Base-by-base conservation (phyloP, 2,888 invertebrate species). In the Coelogynopora nodosa region DNA sequence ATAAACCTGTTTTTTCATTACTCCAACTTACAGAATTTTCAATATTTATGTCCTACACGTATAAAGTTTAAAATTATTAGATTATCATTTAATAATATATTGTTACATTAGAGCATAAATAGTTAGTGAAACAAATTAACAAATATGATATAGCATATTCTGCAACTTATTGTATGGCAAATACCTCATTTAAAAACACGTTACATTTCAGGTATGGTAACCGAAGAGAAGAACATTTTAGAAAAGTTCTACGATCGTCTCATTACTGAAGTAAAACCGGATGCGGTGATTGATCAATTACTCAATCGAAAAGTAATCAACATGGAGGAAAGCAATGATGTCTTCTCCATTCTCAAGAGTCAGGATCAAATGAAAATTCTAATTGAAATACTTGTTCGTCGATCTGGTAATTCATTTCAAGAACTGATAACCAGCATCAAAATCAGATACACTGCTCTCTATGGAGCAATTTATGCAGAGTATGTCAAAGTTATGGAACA, bases 261-360 rank as follows among this genome's bases (percentile, higher is more conserved):
- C 74, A 88, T 89, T 2, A 90, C 90, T 80, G 89, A 88, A 30
- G 89, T 91, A 0, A 88, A 89, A 26, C 90, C 90, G 5, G 90
- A 90, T 82, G 90, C 90, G 87, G 89, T 90, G 0, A 87, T 91
- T 0, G 90, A 90, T 85, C 89, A 90, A 67, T 90, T 91, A 29
- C 89, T 90, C 30, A 89, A 90, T 87, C 89, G 89, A 31, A 90
- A 90, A 87, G 88, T 91, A 10, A 88, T 91, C 84, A 90, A 90
- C 74, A 89, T 90, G 85, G 89, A 90, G 10, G 90, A 91, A 67
- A 88, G 90, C 80, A 90, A 90, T 88, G 90, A 81, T 81, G 89
- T 91, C 18, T 88, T 89, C 84, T 82, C 89, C 23, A 87, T 88
- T 18, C 87, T 88, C 31, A 90, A 89, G 85, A 90, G 90, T 84